These are phyloP conservation scores for Augiades crinisus DNA, from an alignment of 2,888 invertebrate species.

Conservation along the genomic window DNA sequence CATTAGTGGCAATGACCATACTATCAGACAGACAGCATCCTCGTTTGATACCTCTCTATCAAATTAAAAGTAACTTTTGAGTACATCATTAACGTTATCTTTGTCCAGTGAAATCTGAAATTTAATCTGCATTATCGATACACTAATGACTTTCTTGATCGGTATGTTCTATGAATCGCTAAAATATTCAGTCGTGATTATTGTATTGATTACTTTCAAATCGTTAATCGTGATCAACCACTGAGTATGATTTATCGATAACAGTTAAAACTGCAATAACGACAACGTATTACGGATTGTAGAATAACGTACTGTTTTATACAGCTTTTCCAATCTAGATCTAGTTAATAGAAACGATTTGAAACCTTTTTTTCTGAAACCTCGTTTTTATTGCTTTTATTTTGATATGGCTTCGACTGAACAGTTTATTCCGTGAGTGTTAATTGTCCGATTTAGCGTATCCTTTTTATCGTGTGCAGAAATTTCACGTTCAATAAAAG, in stretches of 20 bases:
- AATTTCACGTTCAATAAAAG: conserved; percentile 40
- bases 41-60: too few species aligned
- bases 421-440: not conserved
- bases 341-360: not conserved
- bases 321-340: conserved; percentile 3
- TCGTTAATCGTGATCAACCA: conserved; percentile 17
- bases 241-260: conserved; percentile 8
- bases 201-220: conserved; percentile 15
- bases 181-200: conserved; percentile 17
- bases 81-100: too few species aligned
- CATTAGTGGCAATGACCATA: too few species aligned
- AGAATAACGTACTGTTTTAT: conserved; percentile 15
- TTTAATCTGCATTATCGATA: not conserved
- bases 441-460: conserved; percentile 4
- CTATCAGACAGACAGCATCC: too few species aligned
- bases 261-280: conserved; percentile 4
- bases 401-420: not conserved
- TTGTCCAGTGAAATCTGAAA: too few species aligned
- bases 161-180: not conserved
- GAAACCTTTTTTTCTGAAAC: not conserved
- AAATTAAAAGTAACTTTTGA: too few species aligned
- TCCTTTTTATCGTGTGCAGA: conserved; percentile 18
- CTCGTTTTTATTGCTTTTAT: not conserved
- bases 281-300: conserved; percentile 4
- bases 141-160: not conserved